Percentiles rank a stretch among this genome's conserved stretches.
These are phyloP conservation scores for Tryphoninae sp. DNA, from an alignment of 2,888 invertebrate genomes.

Conservation along the genomic window DNA sequence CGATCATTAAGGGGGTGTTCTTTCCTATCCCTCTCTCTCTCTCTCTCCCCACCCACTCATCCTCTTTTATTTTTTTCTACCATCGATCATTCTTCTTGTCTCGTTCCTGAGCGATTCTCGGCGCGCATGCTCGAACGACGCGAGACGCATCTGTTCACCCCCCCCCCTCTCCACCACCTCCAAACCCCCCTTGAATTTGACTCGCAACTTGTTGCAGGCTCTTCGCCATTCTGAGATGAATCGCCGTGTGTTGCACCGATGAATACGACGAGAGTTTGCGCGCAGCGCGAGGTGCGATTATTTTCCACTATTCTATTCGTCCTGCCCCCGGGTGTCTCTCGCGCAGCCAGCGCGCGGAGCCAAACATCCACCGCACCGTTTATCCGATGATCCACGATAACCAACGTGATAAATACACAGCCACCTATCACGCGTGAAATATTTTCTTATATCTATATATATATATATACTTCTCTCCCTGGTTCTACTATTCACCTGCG, in stretches of 20 bases:
- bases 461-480: slow-evolving; percentile 16
- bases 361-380: slow-evolving; percentile 49
- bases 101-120: slow-evolving; percentile 10
- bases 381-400: slow-evolving; percentile 61
- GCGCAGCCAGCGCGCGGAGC: neutral
- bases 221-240: slow-evolving; percentile 28
- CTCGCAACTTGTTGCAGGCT: slow-evolving; percentile 27
- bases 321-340: slow-evolving; percentile 45
- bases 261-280: slow-evolving; percentile 45
- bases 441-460: slow-evolving; percentile 46
- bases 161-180: neutral
- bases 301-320: slow-evolving; percentile 62
- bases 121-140: slow-evolving; percentile 22
- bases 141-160: slow-evolving; percentile 54
- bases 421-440: slow-evolving; percentile 61
- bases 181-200: slow-evolving; percentile 42
- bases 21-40: neutral
- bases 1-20: slow-evolving; percentile 4
- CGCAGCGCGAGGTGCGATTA: slow-evolving; percentile 51
- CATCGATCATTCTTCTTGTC: slow-evolving; percentile 7
- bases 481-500: slow-evolving; percentile 49
- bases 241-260: slow-evolving; percentile 40
- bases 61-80: neutral
- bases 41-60: neutral
- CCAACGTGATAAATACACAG: slow-evolving; percentile 60